Evolutionary conservation across 2,113 vertebrate species (phyloP), one percentile per base, ranked within the genome.

Genomic region (Neopipo cinnamomea): DNA sequence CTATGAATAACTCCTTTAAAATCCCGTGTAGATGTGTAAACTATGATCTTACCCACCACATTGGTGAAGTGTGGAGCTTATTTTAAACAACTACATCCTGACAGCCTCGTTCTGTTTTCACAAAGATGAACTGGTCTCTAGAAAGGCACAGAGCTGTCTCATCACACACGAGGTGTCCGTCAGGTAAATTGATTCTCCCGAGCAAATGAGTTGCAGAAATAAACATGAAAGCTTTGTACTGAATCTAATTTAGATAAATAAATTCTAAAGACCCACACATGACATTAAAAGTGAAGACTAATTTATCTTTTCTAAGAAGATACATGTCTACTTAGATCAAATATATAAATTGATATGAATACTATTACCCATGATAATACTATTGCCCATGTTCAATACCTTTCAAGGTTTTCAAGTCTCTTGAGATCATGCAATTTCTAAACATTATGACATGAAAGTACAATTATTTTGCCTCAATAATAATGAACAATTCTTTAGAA

Each of bases 1-100:
- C 35, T 86, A 77, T 59, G 63, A 94, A 92, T 96, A 94, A 79
- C 56, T 90, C 71, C 82, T n/a, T n/a, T 67, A 86, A 95, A 91
- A 94, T 77, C 61, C 88, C 1, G 1, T 52, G 72, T n/a, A 74
- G 72, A 47, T 67, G 59, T 77, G 39, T 71, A 83, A 88, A 76
- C 85, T 35, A 10, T 74, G 85, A 53, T 96, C 79, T 74, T 86
- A 96, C 93, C 92, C 79, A 95, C 88, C 89, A 52, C 75, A 90
- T 9, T 0, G 8, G 67, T 71, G 82, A 88, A 79, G 46, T 0
- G 2, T 37, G 63, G 75, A 80, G 68, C 9, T 77, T 88, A 71
- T 84, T 91, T 95, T 86, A 83, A 90, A 93, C 74, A 90, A 85
- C 63, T 47, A 33, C 59, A 80, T 25, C 12, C 46, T 88, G 81